phyloP scores from a whole-genome alignment of 2,113 vertebrate genomes.

The Mormyrus iriodes region DNA sequence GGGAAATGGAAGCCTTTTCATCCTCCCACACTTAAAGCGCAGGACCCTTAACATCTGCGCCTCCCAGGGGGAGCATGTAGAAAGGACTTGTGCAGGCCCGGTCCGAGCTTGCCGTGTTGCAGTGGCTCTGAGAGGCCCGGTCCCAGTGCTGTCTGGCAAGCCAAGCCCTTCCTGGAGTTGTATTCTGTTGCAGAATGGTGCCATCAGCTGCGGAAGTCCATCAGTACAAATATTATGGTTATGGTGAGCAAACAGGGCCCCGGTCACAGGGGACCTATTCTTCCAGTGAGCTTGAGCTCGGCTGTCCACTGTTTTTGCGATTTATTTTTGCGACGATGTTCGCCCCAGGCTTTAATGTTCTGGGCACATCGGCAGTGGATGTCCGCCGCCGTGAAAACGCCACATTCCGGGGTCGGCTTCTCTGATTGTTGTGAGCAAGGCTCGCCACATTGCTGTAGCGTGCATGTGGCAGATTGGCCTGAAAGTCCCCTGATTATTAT shows the following conservation, averaged over 20 bases:
- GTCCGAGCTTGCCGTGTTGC: background rate
- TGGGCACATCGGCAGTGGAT: background rate
- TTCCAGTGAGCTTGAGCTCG: background rate
- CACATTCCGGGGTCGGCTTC: background rate
- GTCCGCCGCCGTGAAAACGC: background rate
- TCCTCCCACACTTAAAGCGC: background rate
- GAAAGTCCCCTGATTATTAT: background rate
- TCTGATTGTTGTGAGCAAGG: background rate
- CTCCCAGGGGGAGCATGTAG: background rate
- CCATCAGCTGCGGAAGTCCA: background rate
- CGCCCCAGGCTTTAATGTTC: background rate
- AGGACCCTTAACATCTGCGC: background rate
- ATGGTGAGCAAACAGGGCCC: background rate
- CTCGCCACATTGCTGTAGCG: background rate
- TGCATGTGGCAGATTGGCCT: background rate
- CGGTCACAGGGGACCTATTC: background rate
- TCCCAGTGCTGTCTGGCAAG: background rate
- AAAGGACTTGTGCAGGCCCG: background rate
- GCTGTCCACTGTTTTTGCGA: background rate
- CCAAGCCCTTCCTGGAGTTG: conserved; percentile 5
- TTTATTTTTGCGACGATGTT: background rate
- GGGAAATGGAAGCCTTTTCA: background rate
- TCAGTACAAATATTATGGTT: background rate
- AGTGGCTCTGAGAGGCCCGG: background rate
- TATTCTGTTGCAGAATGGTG: background rate